A percentile compares a stretch with the other conserved stretches of the same genome.
phyloP scores from a whole-genome alignment of 2,888 invertebrate species.

The Gymnosoma rotundatum region DNA sequence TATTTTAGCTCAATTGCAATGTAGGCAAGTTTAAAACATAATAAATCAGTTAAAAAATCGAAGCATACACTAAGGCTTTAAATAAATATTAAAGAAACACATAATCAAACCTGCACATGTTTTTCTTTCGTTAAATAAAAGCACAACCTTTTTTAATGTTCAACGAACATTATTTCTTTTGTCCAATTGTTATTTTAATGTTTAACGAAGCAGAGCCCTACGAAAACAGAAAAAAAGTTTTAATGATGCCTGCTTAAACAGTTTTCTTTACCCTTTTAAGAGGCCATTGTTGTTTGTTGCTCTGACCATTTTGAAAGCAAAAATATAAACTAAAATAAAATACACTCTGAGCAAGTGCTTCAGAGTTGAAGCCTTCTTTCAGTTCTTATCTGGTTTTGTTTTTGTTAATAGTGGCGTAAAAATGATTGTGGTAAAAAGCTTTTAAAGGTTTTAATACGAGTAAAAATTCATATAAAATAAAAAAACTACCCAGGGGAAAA shows the following conservation, averaged over 20 bases:
- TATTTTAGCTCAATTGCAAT: background rate
- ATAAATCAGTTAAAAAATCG: background rate
- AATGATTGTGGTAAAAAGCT: constrained; percentile 63
- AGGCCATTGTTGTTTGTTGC: background rate
- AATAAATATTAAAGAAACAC: background rate
- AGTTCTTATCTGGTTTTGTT: constrained; percentile 71
- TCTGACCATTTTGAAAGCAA: constrained; percentile 14
- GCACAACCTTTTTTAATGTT: background rate
- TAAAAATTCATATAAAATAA: constrained; percentile 32
- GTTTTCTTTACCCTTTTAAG: constrained; percentile 19
- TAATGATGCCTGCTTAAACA: constrained; percentile 73
- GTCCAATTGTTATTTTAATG: constrained; percentile 68
- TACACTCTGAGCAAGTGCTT: constrained; percentile 3
- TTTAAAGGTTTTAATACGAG: constrained; percentile 53
- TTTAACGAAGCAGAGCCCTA: constrained; percentile 79
- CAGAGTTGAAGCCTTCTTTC: background rate
- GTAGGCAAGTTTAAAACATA: background rate
- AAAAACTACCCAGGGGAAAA: constrained; percentile 18
- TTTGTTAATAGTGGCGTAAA: constrained; percentile 59
- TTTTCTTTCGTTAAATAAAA: background rate
- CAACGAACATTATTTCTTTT: background rate
- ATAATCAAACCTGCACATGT: background rate
- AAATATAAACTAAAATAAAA: background rate
- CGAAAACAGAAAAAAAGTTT: constrained; percentile 71
- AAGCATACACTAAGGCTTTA: constrained; percentile 20